Evolutionary conservation across 2,888 invertebrate genomes (phyloP).

Genomic region (Rhyacophila evoluta): DNA sequence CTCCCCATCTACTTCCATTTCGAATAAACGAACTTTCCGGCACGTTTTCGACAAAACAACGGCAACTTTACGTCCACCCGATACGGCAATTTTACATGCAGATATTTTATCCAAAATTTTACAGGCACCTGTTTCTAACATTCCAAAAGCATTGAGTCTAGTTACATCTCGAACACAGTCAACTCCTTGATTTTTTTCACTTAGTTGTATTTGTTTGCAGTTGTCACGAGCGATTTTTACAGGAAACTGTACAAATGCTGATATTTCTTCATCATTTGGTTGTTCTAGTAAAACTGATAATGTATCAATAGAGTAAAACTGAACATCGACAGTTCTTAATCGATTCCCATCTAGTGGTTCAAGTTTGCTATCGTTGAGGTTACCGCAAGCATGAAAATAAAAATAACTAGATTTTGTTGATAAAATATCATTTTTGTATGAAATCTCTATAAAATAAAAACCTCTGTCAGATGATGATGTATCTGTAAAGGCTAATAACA

Average conservation of each 20-base stretch:
- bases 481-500: conserved; percentile 69
- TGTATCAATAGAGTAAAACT: conserved; percentile 80
- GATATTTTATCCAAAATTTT: conserved; percentile 77
- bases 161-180: conserved; percentile 60
- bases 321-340: conserved; percentile 74
- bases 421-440: conserved; percentile 63
- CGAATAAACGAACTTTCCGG: conserved; percentile 86
- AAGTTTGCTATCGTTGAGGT: conserved; percentile 60
- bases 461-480: conserved; percentile 62
- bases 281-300: conserved; percentile 79
- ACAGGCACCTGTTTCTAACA: conserved; percentile 68
- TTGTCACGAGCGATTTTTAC: conserved; percentile 66
- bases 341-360: conserved; percentile 59
- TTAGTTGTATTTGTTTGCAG: conserved; percentile 58
- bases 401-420: conserved; percentile 69
- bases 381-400: conserved; percentile 65
- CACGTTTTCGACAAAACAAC: conserved; percentile 84
- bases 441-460: conserved; percentile 68
- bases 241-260: conserved; percentile 68
- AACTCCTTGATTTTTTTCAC: conserved; percentile 36
- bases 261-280: conserved; percentile 62
- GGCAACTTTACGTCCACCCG: conserved; percentile 85
- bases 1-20: conserved; percentile 94
- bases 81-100: conserved; percentile 82
- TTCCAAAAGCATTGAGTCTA: conserved; percentile 69